A percentile compares a stretch with the other conserved stretches of the same genome.
Evolutionary conservation across 2,888 invertebrate species (phyloP).

Genomic region (Brachynemurus nebulosus): DNA sequence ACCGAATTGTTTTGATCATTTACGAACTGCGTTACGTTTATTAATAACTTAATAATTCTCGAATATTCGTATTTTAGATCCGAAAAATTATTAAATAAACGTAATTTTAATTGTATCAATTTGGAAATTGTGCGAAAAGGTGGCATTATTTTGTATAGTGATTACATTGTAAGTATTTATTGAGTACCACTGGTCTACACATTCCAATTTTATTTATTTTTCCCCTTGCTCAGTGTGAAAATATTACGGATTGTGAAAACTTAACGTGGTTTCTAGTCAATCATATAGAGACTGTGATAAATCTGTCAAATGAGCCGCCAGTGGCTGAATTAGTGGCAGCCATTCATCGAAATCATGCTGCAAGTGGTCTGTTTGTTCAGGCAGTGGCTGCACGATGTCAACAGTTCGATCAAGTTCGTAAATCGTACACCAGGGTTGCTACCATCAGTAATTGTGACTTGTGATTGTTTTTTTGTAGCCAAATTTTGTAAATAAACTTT

Average conservation of each 20-base stretch:
- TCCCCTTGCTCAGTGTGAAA: constrained; percentile 41
- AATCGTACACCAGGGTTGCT: too few species aligned
- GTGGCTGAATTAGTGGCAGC: constrained; percentile 47
- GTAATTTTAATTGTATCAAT: constrained; percentile 31
- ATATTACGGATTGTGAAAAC: constrained; percentile 55
- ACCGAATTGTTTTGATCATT: too few species aligned
- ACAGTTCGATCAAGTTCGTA: constrained; percentile 26
- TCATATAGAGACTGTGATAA: constrained; percentile 51
- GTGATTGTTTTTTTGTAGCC: constrained; percentile 36
- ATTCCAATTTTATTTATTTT: constrained; percentile 7
- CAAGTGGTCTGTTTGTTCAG: constrained; percentile 57
- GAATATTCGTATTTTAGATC: too few species aligned
- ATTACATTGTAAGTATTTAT: constrained; percentile 51
- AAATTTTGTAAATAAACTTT: constrained; percentile 49
- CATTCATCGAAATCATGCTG: constrained; percentile 46
- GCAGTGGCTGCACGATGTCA: constrained; percentile 53
- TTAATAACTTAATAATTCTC: too few species aligned
- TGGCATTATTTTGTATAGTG: constrained; percentile 58
- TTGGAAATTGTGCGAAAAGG: constrained; percentile 50
- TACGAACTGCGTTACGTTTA: too few species aligned
- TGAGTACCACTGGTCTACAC: constrained; percentile 3
- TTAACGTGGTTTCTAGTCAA: constrained; percentile 65
- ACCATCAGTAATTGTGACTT: too few species aligned
- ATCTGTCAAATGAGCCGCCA: constrained; percentile 47
- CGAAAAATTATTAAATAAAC: constrained; percentile 11